Evolutionary conservation across 2,888 invertebrate species (phyloP), one percentile per base, ranked within the genome.

Genomic region (Choreutis nemorana): DNA sequence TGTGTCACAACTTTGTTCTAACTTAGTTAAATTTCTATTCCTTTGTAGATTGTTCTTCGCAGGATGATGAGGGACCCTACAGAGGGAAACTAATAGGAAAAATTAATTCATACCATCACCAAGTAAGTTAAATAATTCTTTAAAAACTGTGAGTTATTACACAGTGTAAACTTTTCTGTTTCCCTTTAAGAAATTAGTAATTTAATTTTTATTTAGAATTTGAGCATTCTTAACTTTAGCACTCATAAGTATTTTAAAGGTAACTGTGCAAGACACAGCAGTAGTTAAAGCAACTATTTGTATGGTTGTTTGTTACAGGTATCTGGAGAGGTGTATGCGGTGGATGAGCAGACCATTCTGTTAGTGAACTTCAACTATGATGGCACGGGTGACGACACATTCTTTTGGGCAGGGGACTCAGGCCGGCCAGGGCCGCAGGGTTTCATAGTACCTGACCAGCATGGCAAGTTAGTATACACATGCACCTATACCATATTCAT

Each of bases 331-430:
- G 87, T 95, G 32, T 94, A 91, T 61, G 94, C 94, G 1, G 91
- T 94, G 2, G 90, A 95, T 55, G 90, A 91, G 48, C 89, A 83
- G 60, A 94, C 92, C 0, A 70, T 95, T 29, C 70, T 94, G 6
- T 60, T 95, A 34, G 86, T 87, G 11, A 85, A 86, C 38, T 94
- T 95, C 55, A 91, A 86, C 57, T 95, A 95, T 45, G 94, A 95
- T 57, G 95, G 94, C 22, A 90, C 90, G 24, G 94, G 94, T 0
- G 89, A 89, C 6, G 95, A 95, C 55, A 90, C 94, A 2, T 95
- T 92, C 68, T 95, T 95, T 67, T 95, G 94, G 94, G 90, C 93
- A 0, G 95, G 95, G n/a, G 87, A 91, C 16, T 82, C 90, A 0
- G 90, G 89, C 48, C 79, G 93, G 11, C 93, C 94, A 0, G 93